Base-by-base conservation (phyloP, 2,113 vertebrate genomes). In the Orcinus orca region DNA sequence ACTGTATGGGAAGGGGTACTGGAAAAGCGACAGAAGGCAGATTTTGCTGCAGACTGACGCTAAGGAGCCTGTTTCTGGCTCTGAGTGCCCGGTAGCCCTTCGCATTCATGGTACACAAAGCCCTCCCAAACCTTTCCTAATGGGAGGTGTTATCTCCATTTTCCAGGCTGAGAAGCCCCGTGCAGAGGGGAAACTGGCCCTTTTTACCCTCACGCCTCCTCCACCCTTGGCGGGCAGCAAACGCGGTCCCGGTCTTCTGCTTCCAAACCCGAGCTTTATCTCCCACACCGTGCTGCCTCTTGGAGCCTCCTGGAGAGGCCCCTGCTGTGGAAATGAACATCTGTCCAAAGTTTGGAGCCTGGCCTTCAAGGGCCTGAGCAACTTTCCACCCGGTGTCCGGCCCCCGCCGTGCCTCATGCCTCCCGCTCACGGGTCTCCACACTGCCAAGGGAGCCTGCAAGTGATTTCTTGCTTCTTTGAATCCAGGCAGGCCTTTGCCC, bases 251-350 rank as follows among this genome's bases (percentile, higher is more conserved):
- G 84, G 90, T 76, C 92, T 79, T 95, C 95, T 82, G 96, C 94
- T 94, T 98, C 97, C 97, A 97, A 97, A 76, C 96, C 47, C 0
- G n/a, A 86, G 94, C 93, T 96, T 97, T 97, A 97, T 97, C 98
- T 98, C 91, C 80, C 90, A 79, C 26, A 20, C 95, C 10, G 74
- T n/a, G 70, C 76, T 92, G 98, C 87, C 97, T 96, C 96, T 94
- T 85, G 87, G 95, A 98, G 96, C 74, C 95, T 96, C 87, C 65
- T 88, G 97, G 90, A 92, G 63, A 95, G 97, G 80, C 63, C 23
- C 10, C 2, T 41, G 33, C 92, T 87, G 70, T 23, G 31, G 68
- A 95, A 94, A 93, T 2, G 94, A 93, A 58, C 83, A n/a, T 29
- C 60, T 0, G 31, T 70, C 92, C 95, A 89, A 31, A 96, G 80